Conservation (phyloP, 2,888 invertebrate genomes). For the Psylliodes chrysocephalus region DNA sequence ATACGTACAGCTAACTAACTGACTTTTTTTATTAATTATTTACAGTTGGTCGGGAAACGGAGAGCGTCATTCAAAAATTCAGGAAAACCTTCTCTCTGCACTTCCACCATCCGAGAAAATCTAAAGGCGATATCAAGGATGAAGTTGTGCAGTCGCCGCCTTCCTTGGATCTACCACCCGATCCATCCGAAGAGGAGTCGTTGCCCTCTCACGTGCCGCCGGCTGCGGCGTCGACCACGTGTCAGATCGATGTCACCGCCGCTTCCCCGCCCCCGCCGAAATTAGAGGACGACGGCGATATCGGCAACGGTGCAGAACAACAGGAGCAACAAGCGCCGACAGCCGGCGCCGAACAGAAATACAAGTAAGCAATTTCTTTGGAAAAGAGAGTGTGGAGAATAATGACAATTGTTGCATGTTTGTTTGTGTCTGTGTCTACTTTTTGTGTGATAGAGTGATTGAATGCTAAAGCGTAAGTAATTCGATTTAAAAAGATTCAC, state of each 20-base stretch:
- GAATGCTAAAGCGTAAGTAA: not conserved
- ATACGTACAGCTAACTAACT: no score
- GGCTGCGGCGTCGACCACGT: constrained; percentile 46
- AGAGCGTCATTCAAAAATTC: constrained; percentile 77
- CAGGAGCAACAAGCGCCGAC: constrained; percentile 24
- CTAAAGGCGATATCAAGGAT: constrained; percentile 22
- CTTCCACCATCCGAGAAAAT: constrained; percentile 61
- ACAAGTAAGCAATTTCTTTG: constrained; percentile 53
- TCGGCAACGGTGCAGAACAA: constrained; percentile 2
- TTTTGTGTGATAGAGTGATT: constrained; percentile 8
- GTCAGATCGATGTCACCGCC: constrained; percentile 35
- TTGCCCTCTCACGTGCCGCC: constrained; percentile 55
- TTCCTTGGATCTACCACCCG: constrained; percentile 55
- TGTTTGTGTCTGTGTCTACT: not conserved
- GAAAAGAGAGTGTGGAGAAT: not conserved
- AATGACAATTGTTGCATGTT: constrained; percentile 9
- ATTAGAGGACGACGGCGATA: constrained; percentile 18
- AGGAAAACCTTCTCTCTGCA: constrained; percentile 75
- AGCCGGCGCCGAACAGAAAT: constrained; percentile 56
- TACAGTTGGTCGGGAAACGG: constrained; percentile 53
- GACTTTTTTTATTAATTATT: no score
- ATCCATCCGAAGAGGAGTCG: constrained; percentile 61
- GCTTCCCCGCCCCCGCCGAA: constrained; percentile 12
- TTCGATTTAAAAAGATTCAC: not conserved
- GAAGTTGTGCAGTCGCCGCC: constrained; percentile 55